Base-by-base conservation (phyloP, 2,888 invertebrate species). In the Spodoptera picta region DNA sequence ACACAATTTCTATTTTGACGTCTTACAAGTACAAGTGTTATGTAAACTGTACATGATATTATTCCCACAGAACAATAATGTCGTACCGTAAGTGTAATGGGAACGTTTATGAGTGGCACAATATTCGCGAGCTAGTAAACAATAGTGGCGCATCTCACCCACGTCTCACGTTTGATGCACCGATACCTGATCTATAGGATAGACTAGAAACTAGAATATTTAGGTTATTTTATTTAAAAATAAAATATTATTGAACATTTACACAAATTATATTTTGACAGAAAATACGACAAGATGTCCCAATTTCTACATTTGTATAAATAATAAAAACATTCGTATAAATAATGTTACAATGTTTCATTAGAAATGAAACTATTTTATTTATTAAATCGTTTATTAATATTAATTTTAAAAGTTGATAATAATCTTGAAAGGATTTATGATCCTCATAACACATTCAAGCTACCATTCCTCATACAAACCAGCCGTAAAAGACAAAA, bases 71-170 rank as follows among this genome's bases (percentile, higher is more conserved):
- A n/a, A 0, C 0, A 27, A 12, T 1, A 36, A 14, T 67, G 44
- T 44, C 77, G 73, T 76, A 19, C 47, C 73, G 65, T 52, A 12
- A 41, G 19, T 55, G 54, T 57, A 71, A 69, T 74, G 70, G 54
- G 53, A 49, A 11, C 57, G 61, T 59, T 61, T 62, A 50, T 68
- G 70, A 83, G 81, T 82, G 82, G 81, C 80, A 81, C 75, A 81
- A 81, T 83, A 81, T 79, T 83, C 81, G 77, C 80, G 75, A 77
- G 80, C 83, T 85, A 82, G 84, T 87, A 83, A 85, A 81, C 87
- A 84, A 86, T 84, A 75, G 81, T 65, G 73, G 77, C 58, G 79
- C 76, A 78, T 79, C 80, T 82, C 79, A 74, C 75, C 77, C 69
- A 65, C 77, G 75, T 78, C 83, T 82, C 83, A 82, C 80, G 78